Evolutionary conservation across 2,797 vertebrate genomes (phyloP), one percentile per base, ranked within the genome.

Genomic region (Pitangus sulphuratus): DNA sequence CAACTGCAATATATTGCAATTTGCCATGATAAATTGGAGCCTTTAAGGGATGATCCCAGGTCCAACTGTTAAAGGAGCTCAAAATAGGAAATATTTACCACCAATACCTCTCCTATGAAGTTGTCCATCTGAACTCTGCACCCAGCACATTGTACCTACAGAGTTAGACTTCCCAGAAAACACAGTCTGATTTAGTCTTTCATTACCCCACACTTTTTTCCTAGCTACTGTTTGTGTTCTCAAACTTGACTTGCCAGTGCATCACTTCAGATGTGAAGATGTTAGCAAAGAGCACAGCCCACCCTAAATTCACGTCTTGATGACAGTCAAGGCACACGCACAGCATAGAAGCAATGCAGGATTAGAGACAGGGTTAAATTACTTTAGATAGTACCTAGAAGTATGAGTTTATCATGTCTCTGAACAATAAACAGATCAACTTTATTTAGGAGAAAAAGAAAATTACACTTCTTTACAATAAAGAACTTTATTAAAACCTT

Each of bases 251-350:
- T 76, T 65, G 47, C 66, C 51, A 35, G 7, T 21, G 45, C 17
- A 64, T 44, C n/a, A 39, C 25, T 75, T 42, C 44, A 77, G 64
- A 47, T 16, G 28, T 0, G 5, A 2, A 58, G 28, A 44, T 50
- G 30, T 44, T 12, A n/a, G 17, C 15, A n/a, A 84, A 87, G 16
- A 81, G 33, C 31, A 40, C 42, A 24, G 25, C 26, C 69, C 39
- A 33, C n/a, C 33, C 33, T 62, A n/a, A 61, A 58, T 40, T 75
- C 40, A 40, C 33, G 33, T 30, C 56, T 35, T n/a, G 5, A 12
- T 0, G 0, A 69, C 4, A 84, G 42, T 24, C 37, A 71, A 81
- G 33, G 15, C 2, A 3, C 22, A 20, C 1, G 7, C 39, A 57
- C 48, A 78, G 56, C 56, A 75, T 8, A 12, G 57, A 92, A 90